Base-by-base conservation (phyloP, 2,113 vertebrate genomes). In the Helogale parvula region DNA sequence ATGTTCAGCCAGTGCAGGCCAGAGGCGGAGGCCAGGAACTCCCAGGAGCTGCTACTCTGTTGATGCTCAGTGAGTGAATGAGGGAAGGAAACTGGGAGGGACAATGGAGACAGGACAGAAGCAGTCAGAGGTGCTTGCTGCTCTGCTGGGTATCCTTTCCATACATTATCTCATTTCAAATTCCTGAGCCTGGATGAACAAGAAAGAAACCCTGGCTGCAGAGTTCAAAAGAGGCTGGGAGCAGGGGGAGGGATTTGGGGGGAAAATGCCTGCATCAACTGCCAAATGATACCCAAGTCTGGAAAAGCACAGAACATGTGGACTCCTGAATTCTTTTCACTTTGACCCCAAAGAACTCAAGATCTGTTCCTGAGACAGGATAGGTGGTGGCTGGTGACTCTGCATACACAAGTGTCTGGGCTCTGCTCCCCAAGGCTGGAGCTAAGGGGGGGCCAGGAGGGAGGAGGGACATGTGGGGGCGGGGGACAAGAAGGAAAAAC, bases 401-500 rank as follows among this genome's bases (percentile, higher is more conserved):
- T 15, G 38, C 35, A 35, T 41, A 33, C 2, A 29, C 0, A 1
- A 10, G 41, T 31, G 16, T 33, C 35, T 5, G 0, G 27, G 38
- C 23, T 23, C 69, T 35, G 33, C 50, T 90, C 79, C 41, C 33
- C 47, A 13, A 31, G 87, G 68, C 68, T 54, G 12, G 7, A 27
- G 38, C 7, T 27, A 27, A 85, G 41, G 74, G 33, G 66, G 35
- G 35, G 72, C 38, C 50, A 38, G 47, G 72, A 89, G 72, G 68
- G 88, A 95, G 90, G 81, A 81, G 71, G 83, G 54, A 19, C 19
- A 45, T 33, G 38, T 13, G 65, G 68, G 10, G 88, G 80, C 15
- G 7, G 83, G 89, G 13, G 76, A 87, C 52, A 90, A 96, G 94
- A 96, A 97, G 92, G 87, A 83, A 96, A 97, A 98, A 57, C 91